Percentiles rank a stretch among this genome's conserved stretches.
Conservation (phyloP, 1,140 invertebrate species). For the Heliconius congener region DNA sequence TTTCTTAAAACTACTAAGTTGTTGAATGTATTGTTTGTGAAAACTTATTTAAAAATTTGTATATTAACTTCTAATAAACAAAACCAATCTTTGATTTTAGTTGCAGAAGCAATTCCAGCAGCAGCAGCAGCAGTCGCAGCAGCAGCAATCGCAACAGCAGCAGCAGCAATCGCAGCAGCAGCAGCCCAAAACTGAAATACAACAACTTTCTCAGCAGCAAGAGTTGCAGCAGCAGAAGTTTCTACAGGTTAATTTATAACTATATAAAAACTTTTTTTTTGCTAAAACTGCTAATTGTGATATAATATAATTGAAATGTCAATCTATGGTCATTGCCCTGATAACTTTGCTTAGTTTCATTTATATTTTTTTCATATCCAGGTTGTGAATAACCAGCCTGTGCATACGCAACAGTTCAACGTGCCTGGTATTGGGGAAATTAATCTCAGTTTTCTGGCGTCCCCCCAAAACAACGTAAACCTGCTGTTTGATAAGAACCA, state of each 20-base stretch:
- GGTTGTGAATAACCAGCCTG: conserved; percentile 56
- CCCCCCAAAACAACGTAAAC: conserved; percentile 69
- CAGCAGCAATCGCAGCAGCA: conserved; percentile 52
- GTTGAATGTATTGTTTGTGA: no score
- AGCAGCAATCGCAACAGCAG: conserved; percentile 53
- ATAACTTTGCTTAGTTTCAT: neutral
- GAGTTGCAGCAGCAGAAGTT: conserved; percentile 76
- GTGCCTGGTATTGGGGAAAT: conserved; percentile 74
- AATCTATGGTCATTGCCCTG: no score
- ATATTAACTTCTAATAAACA: no score
- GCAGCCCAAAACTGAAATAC: conserved; percentile 63
- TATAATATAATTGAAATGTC: no score
- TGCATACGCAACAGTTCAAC: conserved; percentile 74
- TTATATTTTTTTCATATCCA: conserved; percentile 21
- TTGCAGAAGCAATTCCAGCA: conserved; percentile 68
- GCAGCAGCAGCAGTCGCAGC: conserved; percentile 52
- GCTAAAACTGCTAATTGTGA: no score
- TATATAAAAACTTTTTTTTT: no score
- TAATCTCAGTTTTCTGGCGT: conserved; percentile 70
- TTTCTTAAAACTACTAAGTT: no score
- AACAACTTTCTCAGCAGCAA: conserved; percentile 69
- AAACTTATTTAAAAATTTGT: no score
- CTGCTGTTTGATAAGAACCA: conserved; percentile 70
- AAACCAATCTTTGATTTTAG: conserved; percentile 37
- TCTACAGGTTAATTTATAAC: conserved; percentile 51